Evolutionary conservation across 2,888 invertebrate species (phyloP).

Genomic region (Congeria kusceri): DNA sequence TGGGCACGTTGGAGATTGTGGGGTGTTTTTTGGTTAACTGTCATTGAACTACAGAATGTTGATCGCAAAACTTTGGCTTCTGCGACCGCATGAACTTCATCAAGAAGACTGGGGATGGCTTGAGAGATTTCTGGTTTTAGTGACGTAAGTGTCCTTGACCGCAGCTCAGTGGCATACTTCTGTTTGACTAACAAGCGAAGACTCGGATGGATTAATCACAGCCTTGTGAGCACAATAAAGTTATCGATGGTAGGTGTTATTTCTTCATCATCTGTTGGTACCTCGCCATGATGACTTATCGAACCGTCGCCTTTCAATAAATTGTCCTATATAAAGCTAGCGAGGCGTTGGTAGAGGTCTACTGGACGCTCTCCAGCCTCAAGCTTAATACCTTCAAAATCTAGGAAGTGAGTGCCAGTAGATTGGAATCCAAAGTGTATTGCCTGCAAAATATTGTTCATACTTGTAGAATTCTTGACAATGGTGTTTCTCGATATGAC

Average conservation of each 20-base stretch:
- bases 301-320: constrained; percentile 31
- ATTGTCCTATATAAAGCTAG: constrained; percentile 61
- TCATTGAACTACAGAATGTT: neutral
- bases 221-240: constrained; percentile 57
- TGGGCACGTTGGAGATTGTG: too few relatives aligned
- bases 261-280: constrained; percentile 42
- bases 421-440: constrained; percentile 72
- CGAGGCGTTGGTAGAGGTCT: constrained; percentile 55
- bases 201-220: constrained; percentile 50
- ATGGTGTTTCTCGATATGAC: constrained; percentile 53
- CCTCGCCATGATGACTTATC: constrained; percentile 46
- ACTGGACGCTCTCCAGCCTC: constrained; percentile 59
- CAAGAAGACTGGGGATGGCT: constrained; percentile 57
- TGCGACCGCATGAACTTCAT: constrained; percentile 46
- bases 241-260: constrained; percentile 63
- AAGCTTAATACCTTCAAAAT: constrained; percentile 36
- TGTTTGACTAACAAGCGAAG: constrained; percentile 62
- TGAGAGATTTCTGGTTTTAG: constrained; percentile 65
- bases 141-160: constrained; percentile 57
- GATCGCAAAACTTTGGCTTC: constrained; percentile 36
- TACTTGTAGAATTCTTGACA: constrained; percentile 54
- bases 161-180: constrained; percentile 60
- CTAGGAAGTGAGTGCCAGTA: constrained; percentile 62
- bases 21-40: too few relatives aligned
- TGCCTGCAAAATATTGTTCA: constrained; percentile 59